Evolutionary conservation across 2,797 vertebrate genomes (phyloP).

Genomic region (Liparis tanakae): DNA sequence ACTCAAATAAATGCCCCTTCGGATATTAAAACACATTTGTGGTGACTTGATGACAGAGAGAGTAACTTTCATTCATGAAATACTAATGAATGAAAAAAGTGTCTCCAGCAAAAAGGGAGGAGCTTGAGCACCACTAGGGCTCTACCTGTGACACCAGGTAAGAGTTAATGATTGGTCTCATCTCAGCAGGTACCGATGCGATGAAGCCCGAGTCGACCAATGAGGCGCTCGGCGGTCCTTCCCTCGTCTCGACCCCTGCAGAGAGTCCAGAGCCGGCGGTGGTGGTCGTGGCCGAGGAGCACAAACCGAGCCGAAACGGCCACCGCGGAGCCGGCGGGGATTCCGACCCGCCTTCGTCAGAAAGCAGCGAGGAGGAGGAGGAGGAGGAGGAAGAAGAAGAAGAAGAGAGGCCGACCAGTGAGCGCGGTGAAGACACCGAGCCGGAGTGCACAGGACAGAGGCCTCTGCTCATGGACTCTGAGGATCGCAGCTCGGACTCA

Average conservation of each 20-base stretch:
- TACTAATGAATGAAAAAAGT: too few relatives aligned
- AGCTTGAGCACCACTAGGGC: too few relatives aligned
- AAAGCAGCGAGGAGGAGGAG: slow-evolving; percentile 96
- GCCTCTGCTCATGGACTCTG: slow-evolving; percentile 93
- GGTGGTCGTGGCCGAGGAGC: slow-evolving; percentile 68
- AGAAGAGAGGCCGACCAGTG: slow-evolving; percentile 90
- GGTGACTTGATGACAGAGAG: too few relatives aligned
- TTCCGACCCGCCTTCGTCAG: slow-evolving; percentile 94
- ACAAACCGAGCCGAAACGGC: slow-evolving; percentile 73
- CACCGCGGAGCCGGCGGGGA: slow-evolving; percentile 80
- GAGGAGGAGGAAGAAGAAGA: slow-evolving; percentile 94
- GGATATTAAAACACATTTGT: too few relatives aligned
- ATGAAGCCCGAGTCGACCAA: slow-evolving; percentile 69
- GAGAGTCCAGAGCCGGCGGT: slow-evolving; percentile 26
- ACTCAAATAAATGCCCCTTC: too few relatives aligned
- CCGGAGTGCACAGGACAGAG: slow-evolving; percentile 91
- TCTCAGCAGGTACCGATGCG: slow-evolving; percentile 74
- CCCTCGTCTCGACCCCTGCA: rapidly evolving
- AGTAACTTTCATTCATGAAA: too few relatives aligned
- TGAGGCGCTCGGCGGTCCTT: slow-evolving; percentile 46
- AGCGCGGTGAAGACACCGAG: slow-evolving; percentile 90
- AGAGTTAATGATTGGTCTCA: too few relatives aligned
- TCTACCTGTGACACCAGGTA: too few relatives aligned
- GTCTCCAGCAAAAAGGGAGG: too few relatives aligned
- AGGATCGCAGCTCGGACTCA: slow-evolving; percentile 90